Base-by-base conservation (phyloP, 2,888 invertebrate genomes). In the Tinea trinotella region DNA sequence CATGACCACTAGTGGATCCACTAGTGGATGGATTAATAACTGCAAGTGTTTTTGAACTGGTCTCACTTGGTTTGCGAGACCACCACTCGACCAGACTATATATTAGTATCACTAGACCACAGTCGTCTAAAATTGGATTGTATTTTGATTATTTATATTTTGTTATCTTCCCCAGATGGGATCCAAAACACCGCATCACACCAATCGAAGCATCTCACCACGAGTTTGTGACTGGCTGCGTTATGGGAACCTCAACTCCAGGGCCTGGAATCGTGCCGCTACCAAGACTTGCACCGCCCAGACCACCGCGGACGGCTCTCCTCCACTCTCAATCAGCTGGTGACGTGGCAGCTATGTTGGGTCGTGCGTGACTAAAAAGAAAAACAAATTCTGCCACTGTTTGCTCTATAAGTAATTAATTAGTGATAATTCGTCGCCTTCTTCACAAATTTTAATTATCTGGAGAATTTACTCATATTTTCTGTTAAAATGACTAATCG, bases 181-280 rank as follows among this genome's bases (percentile, higher is more conserved):
- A 97, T 80, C 94, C 97, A 13, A 92, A 92, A 68, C 93, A 93
- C 58, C 91, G 97, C 59, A 91, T 97, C 90, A 96, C 94, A 2
- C 94, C 97, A 0, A 95, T 94, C 55, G 96, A 97, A 71, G 97
- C 97, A 1, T 88, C 94, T 17, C 90, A 92, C 54, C 97, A 97
- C 79, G 94, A 95, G 67, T 97, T 96, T 64, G 90, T 90, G 60
- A 88, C 88, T 5, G 89, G 90, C 3, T 79, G 79, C 54, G 65
- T 80, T 0, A 62, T 80, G 0, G 85, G 76, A 24, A 60, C 70
- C 59, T 79, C 77, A 59, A 88, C 74, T 44, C 77, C 66, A 53
- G 89, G 68, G 68, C 71, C 71, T 88, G 3, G 70, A 18, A 10
- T 55, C 46, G 57, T 78, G 48, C 78, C 78, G 0, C 76, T 80